Conservation (phyloP, 2,113 vertebrate species). For the Seriola dumerili region DNA sequence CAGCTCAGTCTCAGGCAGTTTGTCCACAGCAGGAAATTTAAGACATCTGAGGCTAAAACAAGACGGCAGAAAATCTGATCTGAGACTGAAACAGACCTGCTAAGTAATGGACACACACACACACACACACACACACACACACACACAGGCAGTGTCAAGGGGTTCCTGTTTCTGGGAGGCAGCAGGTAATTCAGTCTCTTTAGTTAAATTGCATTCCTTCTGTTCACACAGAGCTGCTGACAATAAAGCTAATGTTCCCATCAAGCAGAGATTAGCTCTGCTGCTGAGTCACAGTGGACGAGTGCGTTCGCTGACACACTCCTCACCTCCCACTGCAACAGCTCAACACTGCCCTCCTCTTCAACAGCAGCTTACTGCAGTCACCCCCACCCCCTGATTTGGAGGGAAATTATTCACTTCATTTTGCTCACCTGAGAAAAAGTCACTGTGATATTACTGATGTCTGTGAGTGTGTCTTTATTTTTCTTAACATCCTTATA, state of each 20-base stretch:
- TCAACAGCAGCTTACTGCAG: too few species aligned
- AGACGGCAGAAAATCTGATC: slow-evolving; percentile 10
- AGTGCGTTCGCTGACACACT: neutral
- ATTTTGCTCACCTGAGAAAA: too few species aligned
- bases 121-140: too few species aligned
- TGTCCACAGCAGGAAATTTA: slow-evolving; percentile 20
- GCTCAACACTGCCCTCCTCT: too few species aligned
- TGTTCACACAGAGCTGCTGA: neutral
- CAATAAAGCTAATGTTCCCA: neutral
- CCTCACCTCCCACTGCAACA: too few species aligned
- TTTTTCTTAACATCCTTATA: too few species aligned
- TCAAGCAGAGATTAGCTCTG: neutral
- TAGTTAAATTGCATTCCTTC: neutral
- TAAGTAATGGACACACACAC: neutral
- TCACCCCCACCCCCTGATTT: too few species aligned
- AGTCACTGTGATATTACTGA: too few species aligned
- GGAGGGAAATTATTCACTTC: too few species aligned
- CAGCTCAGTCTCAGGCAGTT: neutral
- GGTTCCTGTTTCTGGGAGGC: neutral
- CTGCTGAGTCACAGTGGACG: neutral
- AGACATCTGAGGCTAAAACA: slow-evolving; percentile 11
- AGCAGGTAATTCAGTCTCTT: neutral
- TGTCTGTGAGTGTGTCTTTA: too few species aligned
- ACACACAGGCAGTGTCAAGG: neutral
- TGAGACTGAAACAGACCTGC: neutral